Evolutionary conservation across 2,797 vertebrate genomes (phyloP).

Genomic region (Heteromormyrus szaboi): DNA sequence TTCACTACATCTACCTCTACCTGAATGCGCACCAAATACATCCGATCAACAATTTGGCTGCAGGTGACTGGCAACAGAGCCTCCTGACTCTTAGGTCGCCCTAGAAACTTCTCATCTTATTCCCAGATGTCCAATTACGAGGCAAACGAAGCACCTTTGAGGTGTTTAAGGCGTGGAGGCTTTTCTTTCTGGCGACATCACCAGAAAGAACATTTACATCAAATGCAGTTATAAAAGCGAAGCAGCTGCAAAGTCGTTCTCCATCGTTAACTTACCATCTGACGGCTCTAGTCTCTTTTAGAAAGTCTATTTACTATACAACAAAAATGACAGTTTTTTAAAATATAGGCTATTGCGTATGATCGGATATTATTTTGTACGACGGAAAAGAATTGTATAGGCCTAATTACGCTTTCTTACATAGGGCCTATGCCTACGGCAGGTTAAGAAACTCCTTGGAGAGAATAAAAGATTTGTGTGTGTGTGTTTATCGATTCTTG

Average conservation of each 20-base stretch:
- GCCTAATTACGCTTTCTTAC: not conserved
- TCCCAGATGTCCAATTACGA: constrained; percentile 13
- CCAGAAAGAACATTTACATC: not conserved
- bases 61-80: not conserved
- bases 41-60: constrained; percentile 5
- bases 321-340: not conserved
- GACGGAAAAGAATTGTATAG: not conserved
- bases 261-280: not conserved
- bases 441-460: not conserved
- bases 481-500: not conserved
- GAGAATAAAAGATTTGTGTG: not conserved
- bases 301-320: not conserved
- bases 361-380: not conserved
- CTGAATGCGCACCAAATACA: not conserved
- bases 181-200: not conserved
- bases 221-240: not conserved
- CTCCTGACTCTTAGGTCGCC: constrained; percentile 2
- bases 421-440: not conserved
- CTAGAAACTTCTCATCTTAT: constrained; percentile 18
- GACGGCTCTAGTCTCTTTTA: not conserved
- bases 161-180: not conserved
- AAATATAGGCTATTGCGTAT: not conserved
- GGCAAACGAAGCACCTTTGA: not conserved
- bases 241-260: not conserved
- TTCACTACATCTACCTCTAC: not conserved